Conservation (phyloP, 2,888 invertebrate species). For the Stegana nigrithorax region DNA sequence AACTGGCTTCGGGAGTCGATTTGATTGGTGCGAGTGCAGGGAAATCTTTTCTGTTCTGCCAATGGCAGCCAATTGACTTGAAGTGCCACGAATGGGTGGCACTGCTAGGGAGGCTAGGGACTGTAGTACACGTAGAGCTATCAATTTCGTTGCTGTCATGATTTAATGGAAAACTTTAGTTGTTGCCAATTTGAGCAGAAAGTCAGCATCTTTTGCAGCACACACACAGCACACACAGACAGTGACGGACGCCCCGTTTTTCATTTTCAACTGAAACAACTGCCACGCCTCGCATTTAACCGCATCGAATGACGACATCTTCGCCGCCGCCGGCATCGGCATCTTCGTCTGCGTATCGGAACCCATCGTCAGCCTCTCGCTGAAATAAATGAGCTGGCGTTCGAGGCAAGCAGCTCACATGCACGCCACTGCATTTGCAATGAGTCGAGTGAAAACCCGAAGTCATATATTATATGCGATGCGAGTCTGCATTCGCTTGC, state of each 20-base stretch:
- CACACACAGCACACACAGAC: neutral
- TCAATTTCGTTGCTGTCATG: slow-evolving; percentile 18
- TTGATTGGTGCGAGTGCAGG: too few species aligned
- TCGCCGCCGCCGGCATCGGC: neutral
- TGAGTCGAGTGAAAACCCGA: neutral
- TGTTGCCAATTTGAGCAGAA: slow-evolving; percentile 18
- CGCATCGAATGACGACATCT: neutral
- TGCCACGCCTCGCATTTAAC: neutral
- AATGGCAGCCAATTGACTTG: slow-evolving; percentile 12
- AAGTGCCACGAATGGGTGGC: neutral
- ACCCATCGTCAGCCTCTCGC: neutral
- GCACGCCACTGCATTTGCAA: slow-evolving; percentile 3
- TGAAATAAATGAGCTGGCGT: too few species aligned
- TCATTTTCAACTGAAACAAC: neutral
- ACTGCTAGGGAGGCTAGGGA: neutral
- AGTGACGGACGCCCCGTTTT: too few species aligned
- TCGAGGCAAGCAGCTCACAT: neutral
- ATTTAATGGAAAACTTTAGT: slow-evolving; percentile 20
- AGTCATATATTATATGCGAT: neutral
- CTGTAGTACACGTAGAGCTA: slow-evolving; percentile 5
- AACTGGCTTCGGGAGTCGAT: too few species aligned
- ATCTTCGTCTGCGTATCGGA: neutral
- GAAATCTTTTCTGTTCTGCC: slow-evolving; percentile 4
- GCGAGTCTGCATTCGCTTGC: neutral
- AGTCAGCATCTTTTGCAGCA: slow-evolving; percentile 11